Evolutionary conservation across 1,140 invertebrate species (phyloP), one percentile per base, ranked within the genome.

Genomic region (Polypedilum vanderplanki): DNA sequence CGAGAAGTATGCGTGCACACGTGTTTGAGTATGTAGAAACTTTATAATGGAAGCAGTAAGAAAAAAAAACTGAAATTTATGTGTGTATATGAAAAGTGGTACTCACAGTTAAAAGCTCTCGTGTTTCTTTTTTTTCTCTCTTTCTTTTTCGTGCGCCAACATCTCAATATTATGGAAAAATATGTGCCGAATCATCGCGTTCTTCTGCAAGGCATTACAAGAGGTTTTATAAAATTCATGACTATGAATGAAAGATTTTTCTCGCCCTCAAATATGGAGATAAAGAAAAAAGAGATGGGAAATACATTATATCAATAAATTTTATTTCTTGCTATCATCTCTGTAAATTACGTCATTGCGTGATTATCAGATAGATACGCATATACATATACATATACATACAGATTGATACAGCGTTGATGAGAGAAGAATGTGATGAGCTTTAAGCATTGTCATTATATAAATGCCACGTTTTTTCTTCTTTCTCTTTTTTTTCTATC

Each of bases 141-240:
- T 46, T 9, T 15, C 41, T 46, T 57, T 57, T 57, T 57, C n/a
- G 46, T 57, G 12, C 46, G 12, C 46, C 46, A 57, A 57, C 46
- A 57, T 57, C 46, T 57, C 46, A 57, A 57, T 57, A n/a, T 4
- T 57, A 57, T 15, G 46, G 15, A 57, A 57, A 57, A 57, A 57
- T 57, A 57, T 57, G 46, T 57, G 46, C 46, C 46, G 46, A 57
- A 12, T 57, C 46, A 57, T 57, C 12, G 46, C 46, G 46, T 57
- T 57, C n/a, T 57, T 57, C n/a, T n/a, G n/a, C 46, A 57, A 57
- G 46, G 46, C 46, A 57, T 57, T 57, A 57, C 46, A 57, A 57
- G 46, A 57, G 46, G 46, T 57, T 57, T 57, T 57, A 57, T 57
- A 57, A 57, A 57, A n/a, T 57, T 57, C 46, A 57, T 57, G 46